These are phyloP conservation scores for Pecten maximus DNA, from an alignment of 2,888 invertebrate species.

Conservation along the genomic window DNA sequence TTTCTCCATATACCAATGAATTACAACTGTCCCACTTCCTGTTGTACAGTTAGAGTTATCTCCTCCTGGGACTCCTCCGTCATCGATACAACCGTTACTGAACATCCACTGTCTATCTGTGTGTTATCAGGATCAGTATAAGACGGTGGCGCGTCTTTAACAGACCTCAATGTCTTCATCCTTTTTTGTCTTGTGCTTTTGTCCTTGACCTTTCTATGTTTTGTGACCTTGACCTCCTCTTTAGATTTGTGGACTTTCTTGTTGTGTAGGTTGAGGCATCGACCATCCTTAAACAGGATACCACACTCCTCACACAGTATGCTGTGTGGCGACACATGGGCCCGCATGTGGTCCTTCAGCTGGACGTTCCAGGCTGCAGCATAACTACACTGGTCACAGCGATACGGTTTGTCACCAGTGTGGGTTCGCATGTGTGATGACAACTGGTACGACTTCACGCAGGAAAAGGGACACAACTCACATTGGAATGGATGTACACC, in stretches of 20 bases:
- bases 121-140: background rate
- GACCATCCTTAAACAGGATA: conserved; percentile 47
- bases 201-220: background rate
- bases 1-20: no score
- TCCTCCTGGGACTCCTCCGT: no score
- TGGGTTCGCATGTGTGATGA: conserved; percentile 49
- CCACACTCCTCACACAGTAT: conserved; percentile 45
- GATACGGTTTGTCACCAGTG: conserved; percentile 40
- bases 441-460: conserved; percentile 47
- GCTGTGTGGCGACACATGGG: conserved; percentile 30
- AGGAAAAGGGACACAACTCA: conserved; percentile 45
- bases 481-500: conserved; percentile 44
- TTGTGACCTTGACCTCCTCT: background rate
- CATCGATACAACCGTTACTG: no score
- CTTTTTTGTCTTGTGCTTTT: background rate
- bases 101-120: background rate
- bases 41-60: no score
- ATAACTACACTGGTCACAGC: conserved; percentile 46
- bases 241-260: conserved; percentile 42
- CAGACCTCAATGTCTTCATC: background rate
- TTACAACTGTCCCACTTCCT: no score
- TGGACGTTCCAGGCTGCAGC: conserved; percentile 50
- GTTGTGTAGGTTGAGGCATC: conserved; percentile 37
- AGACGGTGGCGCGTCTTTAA: background rate
- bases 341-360: conserved; percentile 43